phyloP scores from a whole-genome alignment of 2,888 invertebrate species.

The Pogonocherus hispidulus region DNA sequence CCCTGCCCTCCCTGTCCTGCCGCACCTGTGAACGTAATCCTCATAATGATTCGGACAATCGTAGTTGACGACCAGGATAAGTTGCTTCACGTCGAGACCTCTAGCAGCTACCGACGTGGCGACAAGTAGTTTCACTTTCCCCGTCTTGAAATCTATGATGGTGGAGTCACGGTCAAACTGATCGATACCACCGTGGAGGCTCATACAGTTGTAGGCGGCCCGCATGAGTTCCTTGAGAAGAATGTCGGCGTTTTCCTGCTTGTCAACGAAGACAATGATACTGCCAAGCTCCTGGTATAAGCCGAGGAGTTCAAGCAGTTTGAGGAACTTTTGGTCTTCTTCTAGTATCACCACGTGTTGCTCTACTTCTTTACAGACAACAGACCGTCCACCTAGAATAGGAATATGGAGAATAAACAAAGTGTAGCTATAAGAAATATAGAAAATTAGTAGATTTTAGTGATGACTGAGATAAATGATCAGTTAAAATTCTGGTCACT shows the following conservation, averaged over 20 bases:
- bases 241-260: constrained; percentile 97
- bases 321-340: constrained; percentile 98
- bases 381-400: constrained; percentile 82
- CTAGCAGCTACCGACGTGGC: constrained; percentile 99
- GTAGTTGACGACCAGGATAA: constrained; percentile 97
- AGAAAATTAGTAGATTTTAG: no score
- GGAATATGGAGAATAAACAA: no score
- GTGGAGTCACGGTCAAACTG: constrained; percentile 99
- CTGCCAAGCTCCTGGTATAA: constrained; percentile 93
- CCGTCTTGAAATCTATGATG: constrained; percentile 95
- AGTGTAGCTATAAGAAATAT: no score
- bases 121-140: constrained; percentile 89
- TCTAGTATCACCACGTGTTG: constrained; percentile 94
- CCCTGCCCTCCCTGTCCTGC: constrained; percentile 90
- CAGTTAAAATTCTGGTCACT: no score
- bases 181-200: constrained; percentile 98
- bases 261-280: constrained; percentile 97
- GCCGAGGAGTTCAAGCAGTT: constrained; percentile 96
- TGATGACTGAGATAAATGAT: no score
- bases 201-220: constrained; percentile 96
- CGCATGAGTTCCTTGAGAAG: constrained; percentile 95
- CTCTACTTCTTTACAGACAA: constrained; percentile 98
- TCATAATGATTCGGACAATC: constrained; percentile 99
- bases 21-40: constrained; percentile 99
- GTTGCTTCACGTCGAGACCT: constrained; percentile 98